Conservation (phyloP, 1,140 invertebrate species). For the Penaeus indicus region DNA sequence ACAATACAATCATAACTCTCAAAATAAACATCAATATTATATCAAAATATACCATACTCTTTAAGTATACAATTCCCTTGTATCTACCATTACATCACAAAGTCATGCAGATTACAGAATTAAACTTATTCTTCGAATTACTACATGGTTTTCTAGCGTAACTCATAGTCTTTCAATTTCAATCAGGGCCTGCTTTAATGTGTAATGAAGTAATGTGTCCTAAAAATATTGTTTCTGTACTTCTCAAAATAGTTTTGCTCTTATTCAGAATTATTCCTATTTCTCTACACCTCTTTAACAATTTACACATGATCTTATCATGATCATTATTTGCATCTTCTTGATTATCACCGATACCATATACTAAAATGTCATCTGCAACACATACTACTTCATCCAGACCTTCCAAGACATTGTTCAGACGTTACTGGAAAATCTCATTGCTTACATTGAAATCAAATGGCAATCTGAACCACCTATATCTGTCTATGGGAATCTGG, state of each 20-base stretch:
- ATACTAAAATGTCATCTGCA: conserved; percentile 5
- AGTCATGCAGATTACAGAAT: no score
- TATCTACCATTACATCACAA: no score
- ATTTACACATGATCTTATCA: neutral
- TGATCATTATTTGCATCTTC: neutral
- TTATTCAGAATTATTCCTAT: neutral
- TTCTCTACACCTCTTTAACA: neutral
- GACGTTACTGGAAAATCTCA: neutral
- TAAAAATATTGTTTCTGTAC: no score
- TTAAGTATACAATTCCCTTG: no score
- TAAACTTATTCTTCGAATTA: neutral
- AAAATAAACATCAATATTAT: no score
- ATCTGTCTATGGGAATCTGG: neutral
- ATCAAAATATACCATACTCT: no score
- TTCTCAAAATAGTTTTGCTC: neutral
- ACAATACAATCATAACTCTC: no score
- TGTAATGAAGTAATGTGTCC: neutral
- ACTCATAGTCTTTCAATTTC: neutral
- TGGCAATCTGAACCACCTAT: neutral
- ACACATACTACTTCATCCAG: neutral
- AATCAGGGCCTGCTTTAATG: neutral
- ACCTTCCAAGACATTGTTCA: neutral
- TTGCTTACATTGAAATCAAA: neutral
- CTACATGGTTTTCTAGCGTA: neutral
- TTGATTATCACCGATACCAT: neutral